Conservation (phyloP, 2,888 invertebrate species). For the Gortyna flavago region DNA sequence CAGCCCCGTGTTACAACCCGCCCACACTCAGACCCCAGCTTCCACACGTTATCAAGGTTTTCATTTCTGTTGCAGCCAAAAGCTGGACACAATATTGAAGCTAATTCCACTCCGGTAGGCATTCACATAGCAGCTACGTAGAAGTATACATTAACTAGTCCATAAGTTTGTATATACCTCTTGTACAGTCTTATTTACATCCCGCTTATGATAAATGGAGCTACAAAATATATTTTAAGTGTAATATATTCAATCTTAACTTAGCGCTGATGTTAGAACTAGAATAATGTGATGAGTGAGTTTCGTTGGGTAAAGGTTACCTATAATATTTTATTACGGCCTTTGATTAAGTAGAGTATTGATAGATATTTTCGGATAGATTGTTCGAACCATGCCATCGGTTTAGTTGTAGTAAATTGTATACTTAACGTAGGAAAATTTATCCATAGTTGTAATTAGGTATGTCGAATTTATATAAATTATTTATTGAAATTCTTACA, state of each 20-base stretch:
- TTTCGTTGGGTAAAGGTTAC: constrained; percentile 60
- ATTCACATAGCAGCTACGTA: constrained; percentile 78
- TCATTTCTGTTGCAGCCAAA: constrained; percentile 91
- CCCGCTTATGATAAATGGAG: constrained; percentile 79
- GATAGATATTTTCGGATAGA: constrained; percentile 87
- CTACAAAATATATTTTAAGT: constrained; percentile 74
- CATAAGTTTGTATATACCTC: constrained; percentile 80
- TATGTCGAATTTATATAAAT: constrained; percentile 57
- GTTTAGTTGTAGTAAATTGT: constrained; percentile 60
- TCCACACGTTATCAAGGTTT: constrained; percentile 58
- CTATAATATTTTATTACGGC: constrained; percentile 74
- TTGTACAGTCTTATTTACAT: constrained; percentile 83
- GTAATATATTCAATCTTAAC: constrained; percentile 61
- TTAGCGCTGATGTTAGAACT: constrained; percentile 60
- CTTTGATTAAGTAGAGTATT: constrained; percentile 76
- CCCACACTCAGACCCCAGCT: constrained; percentile 37
- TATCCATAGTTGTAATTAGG: constrained; percentile 48
- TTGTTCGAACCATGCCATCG: constrained; percentile 75
- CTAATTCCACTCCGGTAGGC: constrained; percentile 77
- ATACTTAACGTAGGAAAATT: constrained; percentile 56
- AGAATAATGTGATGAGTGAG: constrained; percentile 56
- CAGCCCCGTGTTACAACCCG: constrained; percentile 4
- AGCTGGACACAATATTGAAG: constrained; percentile 95
- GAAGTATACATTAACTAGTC: constrained; percentile 68
- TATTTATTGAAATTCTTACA: constrained; percentile 41